These are phyloP conservation scores for Ptilorrhoa leucosticta DNA, from an alignment of 2,113 vertebrate genomes.

Conservation along the genomic window DNA sequence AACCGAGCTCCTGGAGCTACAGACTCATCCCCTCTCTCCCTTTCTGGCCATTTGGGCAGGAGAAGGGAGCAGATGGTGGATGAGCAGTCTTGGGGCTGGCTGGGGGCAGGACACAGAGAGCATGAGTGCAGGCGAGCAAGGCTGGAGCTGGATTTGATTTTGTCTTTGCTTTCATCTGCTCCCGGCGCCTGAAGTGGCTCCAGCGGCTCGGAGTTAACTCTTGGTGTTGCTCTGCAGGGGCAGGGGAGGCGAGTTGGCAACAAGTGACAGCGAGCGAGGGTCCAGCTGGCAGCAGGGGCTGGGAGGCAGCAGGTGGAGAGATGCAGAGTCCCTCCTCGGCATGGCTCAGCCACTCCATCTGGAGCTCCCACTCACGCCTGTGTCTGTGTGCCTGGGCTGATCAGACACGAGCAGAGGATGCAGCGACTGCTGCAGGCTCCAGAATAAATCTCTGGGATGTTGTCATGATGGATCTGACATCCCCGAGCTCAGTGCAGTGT, in stretches of 20 bases:
- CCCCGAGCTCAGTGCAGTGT: not conserved
- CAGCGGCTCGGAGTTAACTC: not conserved
- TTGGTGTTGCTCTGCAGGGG: not conserved
- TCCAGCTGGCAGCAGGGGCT: slow-evolving; percentile 26
- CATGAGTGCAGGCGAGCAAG: not conserved
- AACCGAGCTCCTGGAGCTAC: not conserved
- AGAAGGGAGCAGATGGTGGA: slow-evolving; percentile 1
- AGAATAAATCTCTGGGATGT: not conserved
- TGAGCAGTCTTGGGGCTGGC: not conserved
- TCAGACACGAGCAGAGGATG: not conserved
- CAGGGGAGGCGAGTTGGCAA: not conserved
- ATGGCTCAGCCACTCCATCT: slow-evolving; percentile 17
- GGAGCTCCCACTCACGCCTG: not conserved
- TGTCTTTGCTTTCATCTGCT: not conserved
- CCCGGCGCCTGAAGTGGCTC: not conserved
- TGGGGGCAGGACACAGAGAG: not conserved
- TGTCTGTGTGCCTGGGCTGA: not conserved
- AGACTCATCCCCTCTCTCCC: not conserved
- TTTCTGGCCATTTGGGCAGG: not conserved
- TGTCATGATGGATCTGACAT: not conserved
- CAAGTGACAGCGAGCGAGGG: not conserved
- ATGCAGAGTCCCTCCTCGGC: not conserved
- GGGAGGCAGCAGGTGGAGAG: not conserved
- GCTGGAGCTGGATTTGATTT: not conserved
- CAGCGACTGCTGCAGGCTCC: not conserved